phyloP scores from a whole-genome alignment of 2,113 vertebrate genomes.

The Aphyosemion australe region DNA sequence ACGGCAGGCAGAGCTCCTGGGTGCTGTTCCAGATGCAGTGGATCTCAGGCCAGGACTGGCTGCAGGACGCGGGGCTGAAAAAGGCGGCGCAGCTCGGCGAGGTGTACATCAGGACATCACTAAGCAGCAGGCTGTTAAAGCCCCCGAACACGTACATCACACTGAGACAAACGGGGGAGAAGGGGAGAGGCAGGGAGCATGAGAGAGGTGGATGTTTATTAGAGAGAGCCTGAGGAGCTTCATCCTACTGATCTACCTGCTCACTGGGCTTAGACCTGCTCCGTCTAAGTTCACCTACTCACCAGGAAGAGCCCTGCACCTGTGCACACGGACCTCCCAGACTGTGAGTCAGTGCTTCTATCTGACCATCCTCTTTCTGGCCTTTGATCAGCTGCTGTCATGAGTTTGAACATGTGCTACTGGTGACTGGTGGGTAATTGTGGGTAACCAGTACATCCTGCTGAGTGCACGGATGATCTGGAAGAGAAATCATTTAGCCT shows the following conservation, averaged over 20 bases:
- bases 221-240: too few relatives aligned
- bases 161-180: conserved; percentile 65
- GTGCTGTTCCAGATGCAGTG: conserved; percentile 86
- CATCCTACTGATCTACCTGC: neutral
- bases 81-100: conserved; percentile 85
- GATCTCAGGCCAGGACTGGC: conserved; percentile 80
- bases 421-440: neutral
- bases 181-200: neutral
- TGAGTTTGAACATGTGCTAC: neutral
- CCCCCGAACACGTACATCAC: conserved; percentile 96
- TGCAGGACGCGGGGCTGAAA: conserved; percentile 58
- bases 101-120: conserved; percentile 88
- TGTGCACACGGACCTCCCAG: too few relatives aligned
- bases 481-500: too few relatives aligned
- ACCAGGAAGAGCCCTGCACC: too few relatives aligned
- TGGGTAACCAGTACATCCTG: conserved; percentile 9
- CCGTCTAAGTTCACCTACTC: conserved; percentile 26
- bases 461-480: conserved; percentile 36
- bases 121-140: conserved; percentile 96
- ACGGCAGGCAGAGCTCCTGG: conserved; percentile 79
- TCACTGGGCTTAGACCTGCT: conserved; percentile 2
- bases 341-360: too few relatives aligned
- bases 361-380: conserved; percentile 11
- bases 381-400: conserved; percentile 34
- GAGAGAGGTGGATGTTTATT: neutral